Evolutionary conservation across 2,888 invertebrate genomes (phyloP).

Genomic region (Sphaeridia pumilis): DNA sequence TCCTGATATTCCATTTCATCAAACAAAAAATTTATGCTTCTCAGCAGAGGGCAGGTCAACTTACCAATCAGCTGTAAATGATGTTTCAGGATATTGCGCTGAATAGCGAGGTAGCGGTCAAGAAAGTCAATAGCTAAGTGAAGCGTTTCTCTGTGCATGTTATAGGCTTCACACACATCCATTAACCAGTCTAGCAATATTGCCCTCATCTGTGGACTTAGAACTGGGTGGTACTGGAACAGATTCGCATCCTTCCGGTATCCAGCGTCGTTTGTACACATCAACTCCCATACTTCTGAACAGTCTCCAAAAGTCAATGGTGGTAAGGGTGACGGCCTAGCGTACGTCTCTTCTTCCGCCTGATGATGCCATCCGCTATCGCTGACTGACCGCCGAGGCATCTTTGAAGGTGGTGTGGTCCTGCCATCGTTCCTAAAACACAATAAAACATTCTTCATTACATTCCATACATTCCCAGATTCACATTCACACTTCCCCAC

Average conservation of each 20-base stretch:
- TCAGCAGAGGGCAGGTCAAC: too few species aligned
- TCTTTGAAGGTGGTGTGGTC: slow-evolving; percentile 25
- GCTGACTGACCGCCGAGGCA: slow-evolving; percentile 13
- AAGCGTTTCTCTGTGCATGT: slow-evolving; percentile 88
- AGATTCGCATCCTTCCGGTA: slow-evolving; percentile 60
- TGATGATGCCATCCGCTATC: slow-evolving; percentile 20
- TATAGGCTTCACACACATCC: slow-evolving; percentile 85
- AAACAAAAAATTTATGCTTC: not conserved
- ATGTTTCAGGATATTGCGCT: slow-evolving; percentile 68
- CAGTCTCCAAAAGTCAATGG: slow-evolving; percentile 57
- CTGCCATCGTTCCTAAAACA: slow-evolving; percentile 15
- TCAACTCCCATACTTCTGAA: slow-evolving; percentile 70
- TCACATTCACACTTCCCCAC: too few species aligned
- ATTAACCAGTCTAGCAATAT: slow-evolving; percentile 82
- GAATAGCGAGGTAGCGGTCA: slow-evolving; percentile 76
- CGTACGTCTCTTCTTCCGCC: slow-evolving; percentile 6
- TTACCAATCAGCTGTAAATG: slow-evolving; percentile 75
- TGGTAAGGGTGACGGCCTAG: slow-evolving; percentile 10
- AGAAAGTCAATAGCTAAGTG: slow-evolving; percentile 90
- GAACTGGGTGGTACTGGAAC: slow-evolving; percentile 68
- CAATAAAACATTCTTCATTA: too few species aligned
- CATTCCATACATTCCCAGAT: too few species aligned
- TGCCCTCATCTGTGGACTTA: slow-evolving; percentile 85
- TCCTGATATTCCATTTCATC: not conserved
- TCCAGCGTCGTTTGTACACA: slow-evolving; percentile 74